These are phyloP conservation scores for Pectinophora gossypiella DNA, from an alignment of 1,140 invertebrate genomes.

Conservation along the genomic window DNA sequence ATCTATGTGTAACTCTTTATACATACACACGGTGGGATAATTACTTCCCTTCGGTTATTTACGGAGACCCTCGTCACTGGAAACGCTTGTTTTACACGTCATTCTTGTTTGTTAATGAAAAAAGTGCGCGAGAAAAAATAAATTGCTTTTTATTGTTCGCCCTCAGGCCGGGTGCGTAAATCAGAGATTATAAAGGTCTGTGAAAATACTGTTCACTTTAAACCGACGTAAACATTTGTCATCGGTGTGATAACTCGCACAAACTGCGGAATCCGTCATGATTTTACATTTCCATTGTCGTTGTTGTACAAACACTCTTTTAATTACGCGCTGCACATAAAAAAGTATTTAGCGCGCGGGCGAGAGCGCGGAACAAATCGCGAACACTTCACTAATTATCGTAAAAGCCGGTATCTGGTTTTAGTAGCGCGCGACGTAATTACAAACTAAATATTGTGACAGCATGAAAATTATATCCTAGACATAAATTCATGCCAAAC, in stretches of 20 bases:
- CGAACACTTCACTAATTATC: too few relatives aligned
- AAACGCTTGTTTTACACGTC: background rate
- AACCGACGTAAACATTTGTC: slow-evolving; percentile 34
- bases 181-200: slow-evolving; percentile 12
- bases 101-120: background rate
- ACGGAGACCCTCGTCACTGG: background rate
- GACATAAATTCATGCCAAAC: background rate
- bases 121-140: background rate
- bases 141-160: slow-evolving; percentile 4
- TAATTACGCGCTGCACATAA: too few relatives aligned
- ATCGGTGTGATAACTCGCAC: slow-evolving; percentile 23
- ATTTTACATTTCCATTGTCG: too few relatives aligned
- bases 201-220: slow-evolving; percentile 33
- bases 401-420: too few relatives aligned
- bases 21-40: too few relatives aligned
- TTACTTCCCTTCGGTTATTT: background rate
- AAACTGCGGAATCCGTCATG: slow-evolving; percentile 11
- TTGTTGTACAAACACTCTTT: too few relatives aligned
- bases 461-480: background rate
- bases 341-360: too few relatives aligned
- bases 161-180: background rate
- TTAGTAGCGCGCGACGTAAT: too few relatives aligned
- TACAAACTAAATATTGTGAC: background rate
- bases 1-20: too few relatives aligned
- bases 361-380: too few relatives aligned